A percentile compares a stretch with the other conserved stretches of the same genome.
Evolutionary conservation across 2,888 invertebrate species (phyloP).

Genomic region (Silvanus unidentatus): DNA sequence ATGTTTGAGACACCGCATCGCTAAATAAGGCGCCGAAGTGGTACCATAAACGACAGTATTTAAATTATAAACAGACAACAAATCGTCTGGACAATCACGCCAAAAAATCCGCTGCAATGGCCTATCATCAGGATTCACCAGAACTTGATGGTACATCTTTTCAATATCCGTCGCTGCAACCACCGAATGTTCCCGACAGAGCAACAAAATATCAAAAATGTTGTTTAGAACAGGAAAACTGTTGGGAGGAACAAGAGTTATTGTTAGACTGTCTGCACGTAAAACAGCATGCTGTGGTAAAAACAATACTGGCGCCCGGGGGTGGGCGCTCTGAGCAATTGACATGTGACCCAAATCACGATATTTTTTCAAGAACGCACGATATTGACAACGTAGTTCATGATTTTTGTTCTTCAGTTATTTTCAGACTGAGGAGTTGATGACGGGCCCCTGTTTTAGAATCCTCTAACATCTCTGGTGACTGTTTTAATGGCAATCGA

Average conservation of each 20-base stretch:
- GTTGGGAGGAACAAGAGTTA: slow-evolving; percentile 32
- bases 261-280: slow-evolving; percentile 28
- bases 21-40: slow-evolving; percentile 5
- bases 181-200: slow-evolving; percentile 21
- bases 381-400: too few species aligned
- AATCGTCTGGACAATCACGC: background rate
- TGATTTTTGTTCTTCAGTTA: too few species aligned
- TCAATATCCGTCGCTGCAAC: slow-evolving; percentile 23
- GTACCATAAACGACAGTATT: slow-evolving; percentile 11
- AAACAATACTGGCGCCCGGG: too few species aligned
- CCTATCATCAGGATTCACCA: too few species aligned
- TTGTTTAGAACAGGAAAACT: slow-evolving; percentile 32
- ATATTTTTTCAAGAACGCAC: background rate
- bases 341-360: background rate
- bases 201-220: slow-evolving; percentile 26
- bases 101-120: background rate
- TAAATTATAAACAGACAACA: background rate
- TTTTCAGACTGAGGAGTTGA: too few species aligned
- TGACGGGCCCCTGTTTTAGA: too few species aligned
- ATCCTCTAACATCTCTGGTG: too few species aligned
- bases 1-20: slow-evolving; percentile 1
- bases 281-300: slow-evolving; percentile 37
- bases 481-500: too few species aligned
- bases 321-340: background rate
- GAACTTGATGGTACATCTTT: slow-evolving; percentile 23